Evolutionary conservation across 2,797 vertebrate genomes (phyloP).

Genomic region (Crenuchus spilurus): DNA sequence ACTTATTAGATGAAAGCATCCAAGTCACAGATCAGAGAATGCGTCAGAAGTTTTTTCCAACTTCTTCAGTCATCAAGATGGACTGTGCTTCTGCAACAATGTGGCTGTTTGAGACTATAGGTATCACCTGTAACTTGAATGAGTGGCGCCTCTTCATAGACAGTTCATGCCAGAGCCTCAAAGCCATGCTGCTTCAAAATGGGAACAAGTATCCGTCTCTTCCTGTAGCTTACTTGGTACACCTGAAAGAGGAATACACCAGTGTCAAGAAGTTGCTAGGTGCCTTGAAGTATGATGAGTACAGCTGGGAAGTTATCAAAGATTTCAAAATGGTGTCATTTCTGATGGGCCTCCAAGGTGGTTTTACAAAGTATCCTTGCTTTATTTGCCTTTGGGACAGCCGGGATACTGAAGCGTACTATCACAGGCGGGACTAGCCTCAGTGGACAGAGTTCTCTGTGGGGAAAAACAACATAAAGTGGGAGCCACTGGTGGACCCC

Average conservation of each 20-base stretch:
- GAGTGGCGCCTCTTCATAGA: neutral
- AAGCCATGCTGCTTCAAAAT: constrained; percentile 20
- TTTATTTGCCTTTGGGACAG: neutral
- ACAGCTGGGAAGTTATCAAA: neutral
- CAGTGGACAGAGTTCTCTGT: too few species aligned
- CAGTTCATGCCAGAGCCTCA: neutral
- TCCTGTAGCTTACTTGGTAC: neutral
- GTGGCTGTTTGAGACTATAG: too few species aligned
- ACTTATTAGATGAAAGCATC: constrained; percentile 9
- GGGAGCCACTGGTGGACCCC: too few species aligned
- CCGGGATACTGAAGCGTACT: too few species aligned
- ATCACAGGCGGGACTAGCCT: neutral
- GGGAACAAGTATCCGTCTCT: neutral
- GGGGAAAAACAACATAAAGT: too few species aligned
- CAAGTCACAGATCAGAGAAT: constrained; percentile 14
- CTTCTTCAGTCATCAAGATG: constrained; percentile 3
- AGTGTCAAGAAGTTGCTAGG: neutral
- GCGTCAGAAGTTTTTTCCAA: constrained; percentile 3
- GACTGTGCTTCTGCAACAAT: constrained; percentile 7
- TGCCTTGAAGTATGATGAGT: constrained; percentile 8
- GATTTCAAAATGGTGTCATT: neutral
- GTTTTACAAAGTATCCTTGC: neutral
- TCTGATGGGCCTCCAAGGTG: neutral
- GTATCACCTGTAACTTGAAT: constrained; percentile 6
- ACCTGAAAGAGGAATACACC: neutral